Percentiles rank a stretch among this genome's conserved stretches.
Evolutionary conservation across 2,888 invertebrate species (phyloP).

Genomic region (Rhagium mordax): DNA sequence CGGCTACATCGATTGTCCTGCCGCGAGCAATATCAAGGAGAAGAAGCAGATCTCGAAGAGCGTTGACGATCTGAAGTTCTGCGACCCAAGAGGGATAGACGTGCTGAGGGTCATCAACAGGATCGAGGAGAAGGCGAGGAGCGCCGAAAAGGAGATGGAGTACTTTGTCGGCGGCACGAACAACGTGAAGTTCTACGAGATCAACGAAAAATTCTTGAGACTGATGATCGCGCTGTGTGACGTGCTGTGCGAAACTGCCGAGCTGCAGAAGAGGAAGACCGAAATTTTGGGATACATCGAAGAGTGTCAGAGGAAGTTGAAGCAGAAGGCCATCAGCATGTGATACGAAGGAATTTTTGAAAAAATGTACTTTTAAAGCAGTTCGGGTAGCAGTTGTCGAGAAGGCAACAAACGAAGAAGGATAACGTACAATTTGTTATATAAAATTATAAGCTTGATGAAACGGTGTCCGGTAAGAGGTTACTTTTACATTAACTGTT

Average conservation of each 20-base stretch:
- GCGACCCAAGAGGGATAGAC: slow-evolving; percentile 48
- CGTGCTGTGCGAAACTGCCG: slow-evolving; percentile 46
- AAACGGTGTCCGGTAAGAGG: no score
- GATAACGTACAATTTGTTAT: no score
- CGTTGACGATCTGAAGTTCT: slow-evolving; percentile 45
- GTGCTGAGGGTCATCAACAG: slow-evolving; percentile 37
- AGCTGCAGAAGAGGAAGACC: slow-evolving; percentile 48
- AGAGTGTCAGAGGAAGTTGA: slow-evolving; percentile 50
- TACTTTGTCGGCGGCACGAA: slow-evolving; percentile 42
- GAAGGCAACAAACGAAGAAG: no score
- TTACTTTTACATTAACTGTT: no score
- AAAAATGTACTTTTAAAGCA: no score
- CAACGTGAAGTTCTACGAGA: slow-evolving; percentile 52
- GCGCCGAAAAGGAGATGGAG: slow-evolving; percentile 46
- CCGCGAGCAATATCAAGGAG: not conserved
- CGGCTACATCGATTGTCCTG: no score
- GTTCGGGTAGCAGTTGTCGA: no score
- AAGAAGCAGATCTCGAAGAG: slow-evolving; percentile 29
- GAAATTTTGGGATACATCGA: slow-evolving; percentile 47
- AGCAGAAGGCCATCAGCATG: slow-evolving; percentile 23
- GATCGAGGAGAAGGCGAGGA: slow-evolving; percentile 44
- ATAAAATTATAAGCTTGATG: no score
- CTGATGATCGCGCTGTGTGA: slow-evolving; percentile 51
- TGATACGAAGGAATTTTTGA: not conserved
- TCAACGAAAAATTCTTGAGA: slow-evolving; percentile 51